These are phyloP conservation scores for Sardinella longiceps DNA, from an alignment of 2,797 vertebrate genomes.

Conservation along the genomic window DNA sequence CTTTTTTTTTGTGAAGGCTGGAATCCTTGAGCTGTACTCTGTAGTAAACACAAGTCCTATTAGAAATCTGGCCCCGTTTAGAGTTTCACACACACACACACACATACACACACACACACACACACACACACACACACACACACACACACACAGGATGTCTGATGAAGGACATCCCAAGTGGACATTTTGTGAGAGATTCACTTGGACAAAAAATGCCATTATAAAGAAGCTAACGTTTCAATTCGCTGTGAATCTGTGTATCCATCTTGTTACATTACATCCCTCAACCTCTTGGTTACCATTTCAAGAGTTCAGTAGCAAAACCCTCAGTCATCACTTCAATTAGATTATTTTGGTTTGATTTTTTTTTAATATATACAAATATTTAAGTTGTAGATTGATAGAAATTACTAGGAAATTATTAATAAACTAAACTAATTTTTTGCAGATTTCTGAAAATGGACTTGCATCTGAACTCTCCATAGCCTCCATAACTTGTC, in stretches of 20 bases:
- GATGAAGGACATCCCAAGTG: not conserved
- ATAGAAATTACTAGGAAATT: no score
- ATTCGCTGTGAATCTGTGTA: not conserved
- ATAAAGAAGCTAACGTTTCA: not conserved
- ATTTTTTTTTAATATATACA: no score
- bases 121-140: not conserved
- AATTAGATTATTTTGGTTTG: no score
- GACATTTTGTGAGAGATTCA: not conserved
- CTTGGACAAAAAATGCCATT: not conserved
- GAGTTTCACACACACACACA: slow-evolving; percentile 15
- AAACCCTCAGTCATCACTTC: no score
- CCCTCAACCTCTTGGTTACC: not conserved
- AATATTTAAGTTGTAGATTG: no score
- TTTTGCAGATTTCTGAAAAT: no score
- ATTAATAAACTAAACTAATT: no score
- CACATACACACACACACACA: not conserved
- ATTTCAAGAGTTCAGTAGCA: no score
- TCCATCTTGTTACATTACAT: not conserved
- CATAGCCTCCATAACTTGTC: not conserved
- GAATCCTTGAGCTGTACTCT: slow-evolving; percentile 12
- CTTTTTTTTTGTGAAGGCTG: not conserved
- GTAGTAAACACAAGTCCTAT: slow-evolving; percentile 21
- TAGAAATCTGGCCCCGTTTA: slow-evolving; percentile 3
- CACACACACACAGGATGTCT: slow-evolving; percentile 21
- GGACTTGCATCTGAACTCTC: no score